phyloP scores from a whole-genome alignment of 2,888 invertebrate genomes.

The Athetis lepigone region DNA sequence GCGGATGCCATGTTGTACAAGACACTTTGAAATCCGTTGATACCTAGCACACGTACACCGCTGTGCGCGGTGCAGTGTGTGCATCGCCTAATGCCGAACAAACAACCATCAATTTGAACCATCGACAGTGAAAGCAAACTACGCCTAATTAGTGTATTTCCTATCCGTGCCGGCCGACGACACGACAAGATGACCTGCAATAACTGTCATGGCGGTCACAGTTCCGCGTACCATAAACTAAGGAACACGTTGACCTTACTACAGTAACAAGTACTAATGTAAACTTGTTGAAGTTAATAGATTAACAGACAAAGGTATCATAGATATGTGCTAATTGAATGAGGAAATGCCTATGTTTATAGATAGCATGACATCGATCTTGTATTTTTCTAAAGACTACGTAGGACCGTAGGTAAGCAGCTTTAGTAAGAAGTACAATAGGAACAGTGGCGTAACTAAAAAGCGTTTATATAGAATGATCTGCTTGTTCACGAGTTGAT shows the following conservation, averaged over 20 bases:
- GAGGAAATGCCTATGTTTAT: slow-evolving; percentile 22
- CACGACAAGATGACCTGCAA: slow-evolving; percentile 47
- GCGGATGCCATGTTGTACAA: no score
- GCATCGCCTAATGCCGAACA: no score
- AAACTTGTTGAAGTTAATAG: slow-evolving; percentile 32
- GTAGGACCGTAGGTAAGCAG: no score
- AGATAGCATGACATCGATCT: slow-evolving; percentile 6
- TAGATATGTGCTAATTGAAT: slow-evolving; percentile 25
- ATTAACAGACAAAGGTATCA: slow-evolving; percentile 45
- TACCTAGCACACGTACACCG: no score
- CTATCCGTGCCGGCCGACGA: slow-evolving; percentile 44
- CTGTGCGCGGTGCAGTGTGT: no score
- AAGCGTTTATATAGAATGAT: no score
- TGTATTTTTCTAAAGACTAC: not conserved
- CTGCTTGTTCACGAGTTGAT: no score
- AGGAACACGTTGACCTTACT: slow-evolving; percentile 60
- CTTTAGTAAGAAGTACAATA: no score
- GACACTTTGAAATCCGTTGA: no score
- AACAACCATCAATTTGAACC: slow-evolving; percentile 14
- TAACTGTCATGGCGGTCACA: slow-evolving; percentile 25
- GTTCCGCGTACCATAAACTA: slow-evolving; percentile 46
- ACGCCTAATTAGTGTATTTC: slow-evolving; percentile 51
- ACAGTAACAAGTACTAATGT: slow-evolving; percentile 26
- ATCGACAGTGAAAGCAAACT: slow-evolving; percentile 50
- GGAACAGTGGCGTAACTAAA: no score